A percentile compares a stretch with the other conserved stretches of the same genome.
These are phyloP conservation scores for Dysdera silvatica DNA, from an alignment of 1,140 invertebrate species.

Conservation along the genomic window DNA sequence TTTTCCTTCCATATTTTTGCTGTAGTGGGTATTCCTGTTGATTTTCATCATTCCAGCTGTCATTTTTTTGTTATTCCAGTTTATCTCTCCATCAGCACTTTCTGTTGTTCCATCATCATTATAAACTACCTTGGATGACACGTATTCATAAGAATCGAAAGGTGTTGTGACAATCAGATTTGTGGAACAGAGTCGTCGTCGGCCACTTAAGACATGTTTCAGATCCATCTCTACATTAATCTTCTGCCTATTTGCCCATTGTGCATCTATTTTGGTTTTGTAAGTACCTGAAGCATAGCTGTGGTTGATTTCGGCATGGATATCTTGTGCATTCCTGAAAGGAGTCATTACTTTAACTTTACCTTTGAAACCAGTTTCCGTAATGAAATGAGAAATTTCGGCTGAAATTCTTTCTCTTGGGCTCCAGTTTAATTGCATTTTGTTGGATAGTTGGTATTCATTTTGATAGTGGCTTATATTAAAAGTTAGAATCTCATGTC, in stretches of 20 bases:
- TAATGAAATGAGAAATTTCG: background rate
- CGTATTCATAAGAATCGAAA: constrained; percentile 10
- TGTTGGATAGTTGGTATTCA: background rate
- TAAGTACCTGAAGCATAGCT: background rate
- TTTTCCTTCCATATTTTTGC: constrained; percentile 20
- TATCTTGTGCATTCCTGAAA: constrained; percentile 1
- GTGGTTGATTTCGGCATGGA: constrained; percentile 6
- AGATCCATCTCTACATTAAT: constrained; percentile 13
- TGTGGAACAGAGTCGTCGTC: constrained; percentile 8
- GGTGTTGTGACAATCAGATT: constrained; percentile 3
- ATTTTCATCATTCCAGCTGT: background rate
- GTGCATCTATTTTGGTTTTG: background rate
- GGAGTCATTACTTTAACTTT: constrained; percentile 3
- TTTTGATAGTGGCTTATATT: background rate
- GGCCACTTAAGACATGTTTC: constrained; percentile 3
- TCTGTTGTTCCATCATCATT: constrained; percentile 14
- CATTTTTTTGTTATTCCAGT: constrained; percentile 15
- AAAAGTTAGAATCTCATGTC: background rate
- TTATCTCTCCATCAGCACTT: constrained; percentile 15
- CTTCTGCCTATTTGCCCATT: constrained; percentile 10
- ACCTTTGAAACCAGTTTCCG: background rate
- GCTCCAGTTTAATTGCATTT: constrained; percentile 12
- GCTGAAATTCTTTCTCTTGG: background rate
- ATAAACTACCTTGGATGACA: constrained; percentile 1
- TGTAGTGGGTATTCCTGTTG: background rate